Base-by-base conservation (phyloP, 2,797 vertebrate genomes). In the Todus mexicanus region DNA sequence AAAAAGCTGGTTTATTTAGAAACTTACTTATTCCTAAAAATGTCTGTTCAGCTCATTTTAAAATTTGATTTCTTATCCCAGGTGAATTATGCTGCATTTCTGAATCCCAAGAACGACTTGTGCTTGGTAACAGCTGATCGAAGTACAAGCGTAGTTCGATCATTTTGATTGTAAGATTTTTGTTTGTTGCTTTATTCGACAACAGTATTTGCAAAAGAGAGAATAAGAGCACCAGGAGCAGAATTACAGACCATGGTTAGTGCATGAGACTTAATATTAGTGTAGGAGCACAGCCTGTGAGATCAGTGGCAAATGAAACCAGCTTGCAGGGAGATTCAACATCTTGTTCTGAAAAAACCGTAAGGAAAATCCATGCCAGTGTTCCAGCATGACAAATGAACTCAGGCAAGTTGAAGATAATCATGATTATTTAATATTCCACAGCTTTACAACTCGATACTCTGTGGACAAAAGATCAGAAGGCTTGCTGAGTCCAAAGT, bases 391-490 rank as follows among this genome's bases (percentile, higher is more conserved):
- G 76, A 94, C 89, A 91, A 94, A 92, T 85, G 84, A 77, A 91
- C 73, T 93, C 87, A 78, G 56, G 84, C 84, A 94, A 95, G 94
- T 83, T 94, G 94, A 95, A 97, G 84, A 92, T 79, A 93, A 92
- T 93, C 33, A 91, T 84, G 75, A 92, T 94, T 97, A 80, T 95
- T 95, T 96, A 86, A 91, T 95, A 95, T 89, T 92, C 89, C 66
- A 47, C 90, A 95, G 96, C 90, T 97, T 95, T 97, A 95, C 91
- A 92, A 90, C 87, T 81, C 5, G 38, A 89, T 86, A 90, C 29
- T 37, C 43, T 68, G 79, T 71, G 42, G 91, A 92, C 74, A 76
- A 94, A 88, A 93, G 91, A 95, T 94, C 87, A 91, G 82, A 94
- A 89, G 79, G 61, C 83, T 95, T 95, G 87, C 76, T 76, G 87